Conservation (phyloP, 2,888 invertebrate species). For the Tigriopus californicus region DNA sequence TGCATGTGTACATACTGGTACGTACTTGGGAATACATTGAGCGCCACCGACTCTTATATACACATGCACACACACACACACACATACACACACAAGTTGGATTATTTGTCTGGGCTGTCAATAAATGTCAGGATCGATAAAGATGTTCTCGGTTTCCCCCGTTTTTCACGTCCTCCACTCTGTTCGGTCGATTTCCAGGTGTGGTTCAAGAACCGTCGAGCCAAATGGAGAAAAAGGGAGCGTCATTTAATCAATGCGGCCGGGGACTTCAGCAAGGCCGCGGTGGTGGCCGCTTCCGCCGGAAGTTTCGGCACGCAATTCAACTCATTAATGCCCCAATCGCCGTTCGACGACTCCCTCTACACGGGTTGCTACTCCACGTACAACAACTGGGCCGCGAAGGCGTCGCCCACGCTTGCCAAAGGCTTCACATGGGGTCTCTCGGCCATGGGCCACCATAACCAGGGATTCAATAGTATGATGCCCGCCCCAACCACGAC, state of each 20-base stretch:
- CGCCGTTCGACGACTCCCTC: slow-evolving; percentile 68
- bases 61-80: too few species aligned
- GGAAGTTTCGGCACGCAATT: slow-evolving; percentile 60
- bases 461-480: too few species aligned
- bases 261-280: slow-evolving; percentile 30
- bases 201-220: slow-evolving; percentile 94
- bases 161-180: too few species aligned
- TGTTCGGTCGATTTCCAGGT: slow-evolving; percentile 42
- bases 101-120: too few species aligned
- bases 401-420: slow-evolving; percentile 49
- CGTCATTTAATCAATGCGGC: slow-evolving; percentile 78
- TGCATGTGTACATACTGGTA: neutral
- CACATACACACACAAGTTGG: too few species aligned
- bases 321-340: slow-evolving; percentile 54
- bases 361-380: slow-evolving; percentile 59
- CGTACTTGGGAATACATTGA: neutral
- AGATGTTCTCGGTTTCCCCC: too few species aligned
- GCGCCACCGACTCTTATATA: too few species aligned
- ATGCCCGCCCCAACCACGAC: too few species aligned
- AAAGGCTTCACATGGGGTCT: slow-evolving; percentile 47
- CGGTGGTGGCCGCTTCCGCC: slow-evolving; percentile 18
- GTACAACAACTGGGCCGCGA: slow-evolving; percentile 89
- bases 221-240: slow-evolving; percentile 93
- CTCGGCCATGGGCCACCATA: too few species aligned
- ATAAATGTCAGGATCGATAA: too few species aligned